A percentile compares a stretch with the other conserved stretches of the same genome.
Evolutionary conservation across 23 tunicate species (phyloP).

Genomic region (Trididemnum miniatum): DNA sequence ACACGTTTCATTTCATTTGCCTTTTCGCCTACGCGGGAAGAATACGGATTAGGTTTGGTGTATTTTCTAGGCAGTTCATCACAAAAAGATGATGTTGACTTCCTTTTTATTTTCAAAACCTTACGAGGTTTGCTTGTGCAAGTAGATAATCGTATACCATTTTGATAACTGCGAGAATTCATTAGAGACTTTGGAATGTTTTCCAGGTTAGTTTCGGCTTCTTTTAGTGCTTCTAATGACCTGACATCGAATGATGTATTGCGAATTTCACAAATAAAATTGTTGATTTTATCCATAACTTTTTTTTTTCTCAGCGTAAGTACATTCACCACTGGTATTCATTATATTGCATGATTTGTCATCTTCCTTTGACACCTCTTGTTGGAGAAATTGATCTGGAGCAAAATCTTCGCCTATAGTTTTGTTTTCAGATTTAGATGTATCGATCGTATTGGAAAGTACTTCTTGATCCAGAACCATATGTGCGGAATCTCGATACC

Average conservation of each 20-base stretch:
- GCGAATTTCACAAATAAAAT: not conserved
- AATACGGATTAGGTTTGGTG: not conserved
- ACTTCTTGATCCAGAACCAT: not conserved
- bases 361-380: too few relatives aligned
- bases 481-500: not conserved
- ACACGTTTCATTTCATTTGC: not conserved
- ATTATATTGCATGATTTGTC: too few relatives aligned
- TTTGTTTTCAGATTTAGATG: too few relatives aligned
- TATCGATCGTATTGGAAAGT: too few relatives aligned
- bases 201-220: not conserved
- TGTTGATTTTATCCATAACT: not conserved
- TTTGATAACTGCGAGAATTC: not conserved
- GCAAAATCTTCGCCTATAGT: too few relatives aligned
- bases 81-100: not conserved
- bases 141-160: not conserved
- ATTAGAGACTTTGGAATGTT: not conserved
- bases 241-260: not conserved
- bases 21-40: not conserved
- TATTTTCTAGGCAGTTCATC: not conserved
- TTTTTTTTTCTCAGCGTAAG: not conserved
- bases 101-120: too few relatives aligned
- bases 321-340: too few relatives aligned
- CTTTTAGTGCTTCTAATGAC: not conserved
- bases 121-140: not conserved
- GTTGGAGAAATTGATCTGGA: too few relatives aligned